Conservation (phyloP, 2,797 vertebrate species). For the Hydrolagus colliei region DNA sequence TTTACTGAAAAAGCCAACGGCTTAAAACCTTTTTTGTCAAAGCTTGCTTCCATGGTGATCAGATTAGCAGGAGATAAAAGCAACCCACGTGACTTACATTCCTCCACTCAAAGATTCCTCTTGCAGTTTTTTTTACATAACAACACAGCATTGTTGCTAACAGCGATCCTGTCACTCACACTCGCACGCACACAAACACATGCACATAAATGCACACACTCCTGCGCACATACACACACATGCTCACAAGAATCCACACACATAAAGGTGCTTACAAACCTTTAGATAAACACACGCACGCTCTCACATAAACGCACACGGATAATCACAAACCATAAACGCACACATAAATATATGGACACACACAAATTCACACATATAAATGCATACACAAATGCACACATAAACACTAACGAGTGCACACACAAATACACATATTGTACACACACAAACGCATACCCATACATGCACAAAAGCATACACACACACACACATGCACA, state of each 20-base stretch:
- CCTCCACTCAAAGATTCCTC: constrained; percentile 55
- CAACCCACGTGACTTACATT: constrained; percentile 60
- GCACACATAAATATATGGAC: neutral
- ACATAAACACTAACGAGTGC: no score
- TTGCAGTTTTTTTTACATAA: constrained; percentile 34
- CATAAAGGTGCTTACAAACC: no score
- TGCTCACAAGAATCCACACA: neutral
- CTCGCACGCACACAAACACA: neutral
- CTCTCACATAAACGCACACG: neutral
- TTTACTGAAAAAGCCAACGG: neutral
- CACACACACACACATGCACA: no score
- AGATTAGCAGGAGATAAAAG: constrained; percentile 59
- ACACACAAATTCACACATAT: neutral
- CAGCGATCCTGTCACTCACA: neutral
- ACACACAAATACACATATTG: no score
- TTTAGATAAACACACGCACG: neutral
- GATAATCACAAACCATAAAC: no score
- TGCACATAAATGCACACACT: no score
- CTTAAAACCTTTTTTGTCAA: constrained; percentile 31
- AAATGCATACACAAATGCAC: no score
- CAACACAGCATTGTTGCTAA: constrained; percentile 15
- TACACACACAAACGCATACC: neutral
- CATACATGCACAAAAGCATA: neutral
- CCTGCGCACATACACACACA: neutral
- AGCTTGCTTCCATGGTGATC: constrained; percentile 63